A percentile compares a stretch with the other conserved stretches of the same genome.
phyloP scores from a whole-genome alignment of 2,888 invertebrate species.

The Eremobia ochroleuca region DNA sequence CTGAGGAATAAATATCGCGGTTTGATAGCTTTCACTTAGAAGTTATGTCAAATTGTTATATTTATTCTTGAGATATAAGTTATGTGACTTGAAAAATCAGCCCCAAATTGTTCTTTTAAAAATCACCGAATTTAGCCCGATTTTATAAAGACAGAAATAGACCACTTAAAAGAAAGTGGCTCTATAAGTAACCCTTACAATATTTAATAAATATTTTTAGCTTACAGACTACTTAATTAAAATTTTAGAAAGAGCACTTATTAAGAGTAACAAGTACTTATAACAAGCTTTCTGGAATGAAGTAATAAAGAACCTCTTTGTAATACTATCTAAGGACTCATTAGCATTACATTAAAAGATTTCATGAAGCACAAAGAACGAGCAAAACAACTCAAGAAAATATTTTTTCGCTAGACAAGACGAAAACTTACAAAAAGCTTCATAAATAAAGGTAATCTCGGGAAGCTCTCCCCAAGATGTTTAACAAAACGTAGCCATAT shows the following conservation, averaged over 20 bases:
- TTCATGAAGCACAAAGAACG: conserved; percentile 28
- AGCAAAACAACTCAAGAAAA: conserved; percentile 25
- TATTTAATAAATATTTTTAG: conserved; percentile 2
- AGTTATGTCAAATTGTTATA: too few species aligned
- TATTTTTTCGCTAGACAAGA: conserved; percentile 47
- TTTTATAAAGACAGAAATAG: background rate
- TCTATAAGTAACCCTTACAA: background rate
- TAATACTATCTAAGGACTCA: conserved; percentile 27
- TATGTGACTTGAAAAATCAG: background rate
- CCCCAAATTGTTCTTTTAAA: background rate
- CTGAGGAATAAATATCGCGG: too few species aligned
- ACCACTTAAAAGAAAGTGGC: background rate
- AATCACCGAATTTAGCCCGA: background rate
- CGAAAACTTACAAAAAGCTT: conserved; percentile 61
- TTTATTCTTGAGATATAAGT: background rate
- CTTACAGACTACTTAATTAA: conserved; percentile 14
- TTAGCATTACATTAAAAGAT: conserved; percentile 49
- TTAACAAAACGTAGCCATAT: conserved; percentile 63
- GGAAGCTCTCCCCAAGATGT: conserved; percentile 61
- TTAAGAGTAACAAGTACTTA: conserved; percentile 6
- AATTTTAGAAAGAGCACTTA: conserved; percentile 7
- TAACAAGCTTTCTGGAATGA: conserved; percentile 19
- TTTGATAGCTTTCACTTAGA: too few species aligned
- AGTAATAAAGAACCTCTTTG: conserved; percentile 3
- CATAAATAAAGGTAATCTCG: conserved; percentile 64